Base-by-base conservation (phyloP, 2,797 vertebrate species). In the Kryptolebias ocellatus region DNA sequence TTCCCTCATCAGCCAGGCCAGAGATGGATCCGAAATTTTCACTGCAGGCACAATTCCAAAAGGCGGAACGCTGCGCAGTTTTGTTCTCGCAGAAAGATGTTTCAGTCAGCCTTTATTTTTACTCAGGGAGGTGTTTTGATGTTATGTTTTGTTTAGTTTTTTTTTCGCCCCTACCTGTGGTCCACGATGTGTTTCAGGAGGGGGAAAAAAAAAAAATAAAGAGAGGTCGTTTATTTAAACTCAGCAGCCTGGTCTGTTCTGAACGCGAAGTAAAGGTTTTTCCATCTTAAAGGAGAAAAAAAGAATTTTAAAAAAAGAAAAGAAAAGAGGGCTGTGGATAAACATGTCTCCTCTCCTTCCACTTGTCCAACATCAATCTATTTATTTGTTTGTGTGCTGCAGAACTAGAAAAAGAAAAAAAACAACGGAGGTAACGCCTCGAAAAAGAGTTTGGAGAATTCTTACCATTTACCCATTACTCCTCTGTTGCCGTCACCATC, bases 11-110 rank as follows among this genome's bases (percentile, higher is more conserved):
- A 18, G 53, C 47, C 59, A 49, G n/a, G 55, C 42, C n/a, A n/a
- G 68, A 74, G 55, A 74, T 80, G 84, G 53, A 77, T 83, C 72
- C 75, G 67, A 70, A 73, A 71, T 69, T 67, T 71, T 77, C 60
- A 78, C 81, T 45, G n/a, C 68, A 71, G 76, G 64, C 70, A 64
- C 60, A 14, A 20, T 66, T 73, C 77, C 64, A 80, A 64, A 76
- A 58, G 57, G 67, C 73, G 78, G 51, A 50, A 62, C 28, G n/a
- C 64, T 79, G 76, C 76, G 75, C 60, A 67, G n/a, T 74, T 52
- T 65, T 0, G 44, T 53, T 57, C 24, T 11, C 15, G 4, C 51
- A 55, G 60, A 58, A 39, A 53, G 68, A 77, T 37, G 47, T 70
- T 70, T 72, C 34, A n/a, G 17, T 49, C 46, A 49, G n/a, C 46